Conservation (phyloP, 2,888 invertebrate species). For the Zhuqinia jingwanae region DNA sequence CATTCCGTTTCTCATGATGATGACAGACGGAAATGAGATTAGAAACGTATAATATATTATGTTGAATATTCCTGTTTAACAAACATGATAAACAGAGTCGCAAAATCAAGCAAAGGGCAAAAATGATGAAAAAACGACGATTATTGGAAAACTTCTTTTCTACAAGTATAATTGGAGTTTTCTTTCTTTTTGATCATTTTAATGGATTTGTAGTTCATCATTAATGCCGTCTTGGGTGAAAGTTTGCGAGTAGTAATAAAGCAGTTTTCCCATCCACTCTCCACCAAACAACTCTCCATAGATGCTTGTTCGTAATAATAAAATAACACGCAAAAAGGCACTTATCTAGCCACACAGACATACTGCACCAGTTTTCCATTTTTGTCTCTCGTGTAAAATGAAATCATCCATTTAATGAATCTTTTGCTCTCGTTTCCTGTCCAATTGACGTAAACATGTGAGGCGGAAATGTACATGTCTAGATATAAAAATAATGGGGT, state of each 20-base stretch:
- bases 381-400: not conserved
- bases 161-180: not conserved
- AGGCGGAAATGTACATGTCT: too few relatives aligned
- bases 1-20: too few relatives aligned
- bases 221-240: not conserved
- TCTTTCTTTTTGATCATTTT: slow-evolving; percentile 3
- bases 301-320: too few relatives aligned
- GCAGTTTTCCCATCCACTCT: not conserved
- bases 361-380: too few relatives aligned
- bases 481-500: too few relatives aligned
- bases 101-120: not conserved
- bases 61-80: too few relatives aligned
- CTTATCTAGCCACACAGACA: not conserved
- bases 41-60: too few relatives aligned
- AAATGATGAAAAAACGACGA: not conserved
- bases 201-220: not conserved
- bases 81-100: too few relatives aligned
- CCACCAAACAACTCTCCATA: not conserved
- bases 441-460: too few relatives aligned
- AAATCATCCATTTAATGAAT: not conserved
- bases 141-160: not conserved
- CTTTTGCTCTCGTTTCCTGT: not conserved
- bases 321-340: not conserved
- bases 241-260: not conserved
- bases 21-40: too few relatives aligned